Conservation (phyloP, 2,113 vertebrate species). For the Vidua chalybeata region DNA sequence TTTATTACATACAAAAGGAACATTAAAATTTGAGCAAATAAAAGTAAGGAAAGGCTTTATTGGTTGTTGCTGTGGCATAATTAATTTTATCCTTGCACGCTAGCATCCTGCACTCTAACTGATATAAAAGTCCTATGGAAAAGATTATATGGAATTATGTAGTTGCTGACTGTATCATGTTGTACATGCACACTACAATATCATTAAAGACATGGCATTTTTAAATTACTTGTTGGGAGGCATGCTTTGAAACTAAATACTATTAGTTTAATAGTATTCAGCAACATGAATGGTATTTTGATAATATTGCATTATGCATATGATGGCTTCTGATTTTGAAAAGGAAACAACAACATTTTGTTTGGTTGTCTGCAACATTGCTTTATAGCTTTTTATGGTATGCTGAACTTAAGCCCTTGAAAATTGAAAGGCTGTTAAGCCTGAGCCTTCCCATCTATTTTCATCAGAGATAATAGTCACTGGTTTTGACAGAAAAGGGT, state of each 20-base stretch:
- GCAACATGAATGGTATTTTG: neutral
- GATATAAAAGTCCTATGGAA: neutral
- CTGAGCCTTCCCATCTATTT: neutral
- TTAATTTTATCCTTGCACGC: neutral
- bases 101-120: neutral
- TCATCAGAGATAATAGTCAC: neutral
- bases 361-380: neutral
- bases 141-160: neutral
- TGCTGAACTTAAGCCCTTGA: neutral
- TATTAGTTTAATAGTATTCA: neutral
- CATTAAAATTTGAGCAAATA: neutral
- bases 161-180: neutral
- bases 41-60: neutral
- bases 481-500: neutral
- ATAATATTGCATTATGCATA: neutral
- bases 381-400: neutral
- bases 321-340: neutral
- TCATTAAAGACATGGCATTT: neutral
- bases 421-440: neutral
- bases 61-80: neutral
- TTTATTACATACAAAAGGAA: neutral
- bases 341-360: neutral
- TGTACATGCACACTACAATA: rapidly evolving
- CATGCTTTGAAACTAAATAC: neutral
- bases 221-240: neutral